phyloP scores from a whole-genome alignment of 2,888 invertebrate species.

The Frankliniella intonsa region DNA sequence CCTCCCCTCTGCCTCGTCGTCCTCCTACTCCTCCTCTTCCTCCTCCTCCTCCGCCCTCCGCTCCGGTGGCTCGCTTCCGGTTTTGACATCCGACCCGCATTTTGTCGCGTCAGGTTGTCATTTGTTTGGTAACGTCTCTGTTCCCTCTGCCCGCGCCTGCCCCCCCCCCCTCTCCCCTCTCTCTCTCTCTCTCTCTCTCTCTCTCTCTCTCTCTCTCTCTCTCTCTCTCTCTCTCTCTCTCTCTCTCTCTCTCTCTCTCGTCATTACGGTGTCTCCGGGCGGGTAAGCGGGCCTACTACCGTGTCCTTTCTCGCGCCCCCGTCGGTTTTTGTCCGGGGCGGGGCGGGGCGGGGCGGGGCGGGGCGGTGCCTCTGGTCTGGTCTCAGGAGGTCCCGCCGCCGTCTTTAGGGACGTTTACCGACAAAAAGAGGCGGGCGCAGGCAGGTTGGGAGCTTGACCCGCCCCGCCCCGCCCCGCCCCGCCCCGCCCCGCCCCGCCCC shows the following conservation, averaged over 20 bases:
- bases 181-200: not conserved
- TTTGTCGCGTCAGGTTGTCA: not conserved
- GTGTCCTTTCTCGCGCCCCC: too few relatives aligned
- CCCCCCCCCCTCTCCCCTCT: not conserved
- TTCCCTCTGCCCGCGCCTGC: not conserved
- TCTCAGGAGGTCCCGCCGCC: too few relatives aligned
- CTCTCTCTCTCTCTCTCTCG: not conserved
- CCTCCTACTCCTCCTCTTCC: not conserved
- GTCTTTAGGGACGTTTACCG: too few relatives aligned
- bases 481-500: too few relatives aligned
- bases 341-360: too few relatives aligned
- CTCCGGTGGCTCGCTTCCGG: not conserved
- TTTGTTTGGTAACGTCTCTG: not conserved
- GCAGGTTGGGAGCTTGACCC: too few relatives aligned
- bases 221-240: too few relatives aligned
- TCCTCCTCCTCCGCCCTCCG: not conserved
- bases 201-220: not conserved
- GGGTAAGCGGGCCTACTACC: too few relatives aligned
- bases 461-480: too few relatives aligned
- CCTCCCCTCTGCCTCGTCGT: not conserved
- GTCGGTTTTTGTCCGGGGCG: too few relatives aligned
- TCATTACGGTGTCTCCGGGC: not conserved
- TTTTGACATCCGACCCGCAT: conserved; percentile 1
- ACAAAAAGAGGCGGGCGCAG: too few relatives aligned
- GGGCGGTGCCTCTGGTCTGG: too few relatives aligned